A percentile compares a stretch with the other conserved stretches of the same genome.
phyloP scores from a whole-genome alignment of 2,113 vertebrate species.

The Phrynosoma blainvillii region DNA sequence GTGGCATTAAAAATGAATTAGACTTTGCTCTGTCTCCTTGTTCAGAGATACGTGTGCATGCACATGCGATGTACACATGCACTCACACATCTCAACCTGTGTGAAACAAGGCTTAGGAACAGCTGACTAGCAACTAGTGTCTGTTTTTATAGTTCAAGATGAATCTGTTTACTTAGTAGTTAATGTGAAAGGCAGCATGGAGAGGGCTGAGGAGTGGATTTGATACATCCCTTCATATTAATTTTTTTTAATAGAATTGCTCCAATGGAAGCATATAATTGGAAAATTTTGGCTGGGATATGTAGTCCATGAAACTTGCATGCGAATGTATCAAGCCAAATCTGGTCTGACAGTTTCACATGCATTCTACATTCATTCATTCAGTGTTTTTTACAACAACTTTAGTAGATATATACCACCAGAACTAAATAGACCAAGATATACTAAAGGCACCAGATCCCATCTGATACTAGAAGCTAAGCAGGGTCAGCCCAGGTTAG shows the following conservation, averaged over 20 bases:
- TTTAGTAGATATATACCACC: neutral
- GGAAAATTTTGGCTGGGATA: too few species aligned
- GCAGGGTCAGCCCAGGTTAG: too few species aligned
- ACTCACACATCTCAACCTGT: neutral
- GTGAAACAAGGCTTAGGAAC: neutral
- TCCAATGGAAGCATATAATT: neutral
- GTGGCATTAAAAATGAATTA: neutral
- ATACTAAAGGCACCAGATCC: too few species aligned
- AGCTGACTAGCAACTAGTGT: neutral
- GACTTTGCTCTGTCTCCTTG: neutral
- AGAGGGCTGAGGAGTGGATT: neutral
- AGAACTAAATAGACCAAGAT: neutral
- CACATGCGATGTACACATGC: too few species aligned
- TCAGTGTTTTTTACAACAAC: neutral
- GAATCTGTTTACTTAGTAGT: neutral
- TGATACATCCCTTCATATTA: neutral
- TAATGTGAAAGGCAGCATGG: neutral
- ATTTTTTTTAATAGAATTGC: neutral
- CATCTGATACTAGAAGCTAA: too few species aligned
- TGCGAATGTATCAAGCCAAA: neutral
- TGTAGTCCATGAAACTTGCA: too few species aligned
- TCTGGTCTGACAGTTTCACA: neutral
- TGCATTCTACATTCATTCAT: neutral
- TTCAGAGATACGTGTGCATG: neutral
- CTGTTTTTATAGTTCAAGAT: neutral